A percentile compares a stretch with the other conserved stretches of the same genome.
Evolutionary conservation across 2,113 vertebrate genomes (phyloP).

Genomic region (Gadus chalcogrammus): DNA sequence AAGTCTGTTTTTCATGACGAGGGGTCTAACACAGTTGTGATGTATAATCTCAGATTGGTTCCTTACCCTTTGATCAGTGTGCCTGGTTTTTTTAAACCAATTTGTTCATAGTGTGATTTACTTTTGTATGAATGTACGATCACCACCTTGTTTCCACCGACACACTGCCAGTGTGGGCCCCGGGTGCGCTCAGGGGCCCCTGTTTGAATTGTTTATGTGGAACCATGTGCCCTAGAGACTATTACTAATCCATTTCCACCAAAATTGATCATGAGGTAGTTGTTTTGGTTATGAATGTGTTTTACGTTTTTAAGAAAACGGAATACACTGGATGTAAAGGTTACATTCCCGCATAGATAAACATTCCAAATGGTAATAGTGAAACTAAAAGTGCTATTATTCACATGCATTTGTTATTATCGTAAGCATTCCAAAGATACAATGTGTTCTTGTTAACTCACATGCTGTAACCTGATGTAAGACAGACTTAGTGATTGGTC

Average conservation of each 20-base stretch:
- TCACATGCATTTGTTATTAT: constrained; percentile 32
- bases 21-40: constrained; percentile 11
- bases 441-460: constrained; percentile 44
- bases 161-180: not conserved
- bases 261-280: constrained; percentile 34
- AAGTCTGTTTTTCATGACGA: constrained; percentile 62
- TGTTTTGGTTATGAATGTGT: constrained; percentile 34
- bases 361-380: constrained; percentile 25
- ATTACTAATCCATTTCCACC: constrained; percentile 43
- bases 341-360: not conserved
- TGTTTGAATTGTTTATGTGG: no score
- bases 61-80: constrained; percentile 33
- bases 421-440: constrained; percentile 65
- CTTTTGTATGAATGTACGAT: constrained; percentile 65
- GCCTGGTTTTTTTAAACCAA: constrained; percentile 28
- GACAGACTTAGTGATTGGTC: constrained; percentile 63
- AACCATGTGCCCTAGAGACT: constrained; percentile 34
- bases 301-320: constrained; percentile 50
- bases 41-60: constrained; percentile 27
- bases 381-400: constrained; percentile 30
- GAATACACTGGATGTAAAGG: constrained; percentile 8
- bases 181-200: not conserved
- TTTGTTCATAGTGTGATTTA: constrained; percentile 26
- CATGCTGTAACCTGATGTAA: constrained; percentile 52
- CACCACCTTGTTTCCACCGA: constrained; percentile 5